Conservation (phyloP, 2,888 invertebrate species). For the Magallana nippona region DNA sequence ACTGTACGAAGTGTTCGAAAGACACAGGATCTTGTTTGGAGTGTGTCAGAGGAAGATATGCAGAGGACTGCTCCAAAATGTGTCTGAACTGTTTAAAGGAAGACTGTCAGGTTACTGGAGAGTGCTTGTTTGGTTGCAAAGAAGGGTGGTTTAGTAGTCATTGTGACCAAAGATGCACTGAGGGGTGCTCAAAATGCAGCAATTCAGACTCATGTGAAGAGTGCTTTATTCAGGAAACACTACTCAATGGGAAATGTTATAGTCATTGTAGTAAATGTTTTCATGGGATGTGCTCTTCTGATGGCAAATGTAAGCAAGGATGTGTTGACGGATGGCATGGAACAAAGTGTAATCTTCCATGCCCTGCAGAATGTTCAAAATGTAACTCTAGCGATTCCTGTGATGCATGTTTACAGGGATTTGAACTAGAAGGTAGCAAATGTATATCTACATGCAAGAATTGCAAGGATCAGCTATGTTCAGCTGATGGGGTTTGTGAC, state of each 20-base stretch:
- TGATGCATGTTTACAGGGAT: not conserved
- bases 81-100: constrained; percentile 12
- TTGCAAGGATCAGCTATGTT: constrained; percentile 5
- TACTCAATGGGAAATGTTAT: constrained; percentile 35
- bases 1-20: constrained; percentile 35
- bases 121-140: constrained; percentile 32
- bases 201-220: constrained; percentile 18
- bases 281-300: not conserved
- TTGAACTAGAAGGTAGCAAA: not conserved
- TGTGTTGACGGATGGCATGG: constrained; percentile 41
- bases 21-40: constrained; percentile 28
- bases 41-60: constrained; percentile 24
- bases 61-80: not conserved
- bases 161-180: constrained; percentile 34
- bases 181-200: constrained; percentile 27
- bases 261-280: constrained; percentile 1
- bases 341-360: constrained; percentile 19
- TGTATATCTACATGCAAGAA: constrained; percentile 29
- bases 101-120: constrained; percentile 29
- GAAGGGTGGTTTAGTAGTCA: constrained; percentile 37
- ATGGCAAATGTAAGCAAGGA: constrained; percentile 19
- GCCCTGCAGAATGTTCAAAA: constrained; percentile 1
- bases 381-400: not conserved
- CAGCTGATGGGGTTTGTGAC: not conserved
- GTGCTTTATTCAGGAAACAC: constrained; percentile 5